Base-by-base conservation (phyloP, 2,797 vertebrate species). In the Galagoides demidoff region DNA sequence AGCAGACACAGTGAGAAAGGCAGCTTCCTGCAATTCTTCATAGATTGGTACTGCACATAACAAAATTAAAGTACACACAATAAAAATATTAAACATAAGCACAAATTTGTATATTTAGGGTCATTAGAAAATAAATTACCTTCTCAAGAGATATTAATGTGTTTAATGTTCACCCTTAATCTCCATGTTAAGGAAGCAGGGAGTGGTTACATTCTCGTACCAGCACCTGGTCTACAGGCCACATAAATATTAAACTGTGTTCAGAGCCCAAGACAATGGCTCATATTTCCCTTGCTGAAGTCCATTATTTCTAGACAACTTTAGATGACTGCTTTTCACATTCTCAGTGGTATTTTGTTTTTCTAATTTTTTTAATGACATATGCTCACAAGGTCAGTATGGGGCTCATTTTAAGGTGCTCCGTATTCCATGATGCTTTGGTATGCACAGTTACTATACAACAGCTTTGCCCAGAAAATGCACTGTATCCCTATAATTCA, bases 171-270 rank as follows among this genome's bases (percentile, higher is more conserved):
- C 6, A 22, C 3, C 52, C 2, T 22, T 10, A 17, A 20, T 31
- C 9, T 7, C 19, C 11, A 1, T 16, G 7, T 59, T 78, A 6
- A 25, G 14, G 20, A 37, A 49, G 73, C 61, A 37, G 34, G 78
- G 39, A 79, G 23, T 9, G 10, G 57, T 39, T n/a, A 29, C 3
- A 49, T 3, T 55, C 3, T 37, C 11, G 5, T 2, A 23, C 37
- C 20, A 27, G 3, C 22, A 43, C 20, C 7, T 34, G 23, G 3
- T 34, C 1, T 23, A 1, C 5, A 25, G 17, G 11, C 2, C 16
- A 52, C 2, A 23, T 8, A 59, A 59, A 37, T 34, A 19, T 31
- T 55, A 78, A 78, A 13, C 7, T 63, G 27, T 29, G 3, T 19
- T 37, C 5, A 64, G 45, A 45, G 37, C 29, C 25, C 43, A 85